Evolutionary conservation across 2,113 vertebrate genomes (phyloP).

Genomic region (Melanocharis versteri): DNA sequence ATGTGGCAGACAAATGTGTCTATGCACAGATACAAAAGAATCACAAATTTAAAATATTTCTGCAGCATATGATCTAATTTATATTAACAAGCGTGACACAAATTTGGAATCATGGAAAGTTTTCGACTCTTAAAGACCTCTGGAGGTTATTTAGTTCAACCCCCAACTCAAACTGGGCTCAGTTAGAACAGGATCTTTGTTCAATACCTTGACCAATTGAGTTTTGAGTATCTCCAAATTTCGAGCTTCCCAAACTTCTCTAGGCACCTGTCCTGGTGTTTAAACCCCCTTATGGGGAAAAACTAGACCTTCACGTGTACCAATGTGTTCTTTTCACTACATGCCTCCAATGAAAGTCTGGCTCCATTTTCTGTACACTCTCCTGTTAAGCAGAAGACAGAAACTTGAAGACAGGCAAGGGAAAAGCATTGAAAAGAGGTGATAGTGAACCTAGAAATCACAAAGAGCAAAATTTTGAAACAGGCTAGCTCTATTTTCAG

Average conservation of each 20-base stretch:
- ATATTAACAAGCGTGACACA: not conserved
- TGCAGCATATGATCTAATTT: not conserved
- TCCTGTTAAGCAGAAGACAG: not conserved
- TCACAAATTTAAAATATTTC: not conserved
- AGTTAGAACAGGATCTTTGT: not conserved
- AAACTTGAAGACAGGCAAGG: not conserved
- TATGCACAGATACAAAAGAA: not conserved
- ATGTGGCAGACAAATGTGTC: not conserved
- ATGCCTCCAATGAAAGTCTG: not conserved
- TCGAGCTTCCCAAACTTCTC: not conserved
- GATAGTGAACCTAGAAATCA: not conserved
- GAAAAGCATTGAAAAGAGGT: not conserved
- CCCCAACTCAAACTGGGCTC: not conserved
- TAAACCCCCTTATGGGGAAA: not conserved
- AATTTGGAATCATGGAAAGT: not conserved
- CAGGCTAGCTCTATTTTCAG: not conserved
- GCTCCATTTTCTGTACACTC: not conserved
- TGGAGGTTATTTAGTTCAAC: not conserved
- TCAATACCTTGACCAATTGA: not conserved
- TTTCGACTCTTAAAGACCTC: not conserved
- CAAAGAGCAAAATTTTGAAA: not conserved
- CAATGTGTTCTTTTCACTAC: fast-evolving
- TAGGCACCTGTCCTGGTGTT: not conserved
- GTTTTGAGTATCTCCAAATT: not conserved
- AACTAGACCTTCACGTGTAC: not conserved